Evolutionary conservation across 2,797 vertebrate species (phyloP).

Genomic region (Bradypodion ventrale): DNA sequence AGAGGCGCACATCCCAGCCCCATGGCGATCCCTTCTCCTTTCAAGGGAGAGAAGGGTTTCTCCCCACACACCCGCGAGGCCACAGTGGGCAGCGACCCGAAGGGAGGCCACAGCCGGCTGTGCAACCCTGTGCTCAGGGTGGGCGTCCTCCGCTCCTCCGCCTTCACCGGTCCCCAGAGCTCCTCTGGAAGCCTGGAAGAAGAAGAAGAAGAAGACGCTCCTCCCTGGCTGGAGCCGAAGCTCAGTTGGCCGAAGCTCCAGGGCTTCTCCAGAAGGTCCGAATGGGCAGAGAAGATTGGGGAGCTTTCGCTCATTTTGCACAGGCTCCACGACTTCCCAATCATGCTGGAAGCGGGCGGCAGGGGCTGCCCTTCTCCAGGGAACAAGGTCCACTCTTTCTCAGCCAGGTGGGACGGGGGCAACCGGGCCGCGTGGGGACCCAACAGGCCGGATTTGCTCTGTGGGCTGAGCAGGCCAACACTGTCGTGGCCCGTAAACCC

Average conservation of each 20-base stretch:
- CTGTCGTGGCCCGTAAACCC: conserved; percentile 54
- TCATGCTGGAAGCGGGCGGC: conserved; percentile 52
- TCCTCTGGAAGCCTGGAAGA: conserved; percentile 80
- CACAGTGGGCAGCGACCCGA: conserved; percentile 77
- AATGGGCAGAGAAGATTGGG: conserved; percentile 36
- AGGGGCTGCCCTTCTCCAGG: conserved; percentile 61
- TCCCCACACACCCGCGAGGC: conserved; percentile 76
- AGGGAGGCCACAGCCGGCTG: conserved; percentile 89
- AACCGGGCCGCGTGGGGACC: conserved; percentile 64
- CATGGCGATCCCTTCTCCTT: conserved; percentile 37
- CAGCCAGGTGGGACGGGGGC: conserved; percentile 59
- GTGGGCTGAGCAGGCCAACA: conserved; percentile 50
- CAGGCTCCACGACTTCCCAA: conserved; percentile 68
- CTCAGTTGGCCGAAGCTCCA: conserved; percentile 79
- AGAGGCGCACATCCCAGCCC: neutral
- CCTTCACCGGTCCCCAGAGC: conserved; percentile 83
- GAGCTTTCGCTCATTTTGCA: conserved; percentile 67
- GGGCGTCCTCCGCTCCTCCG: conserved; percentile 81
- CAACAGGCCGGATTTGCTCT: conserved; percentile 70
- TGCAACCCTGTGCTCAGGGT: conserved; percentile 78
- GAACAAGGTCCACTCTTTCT: conserved; percentile 83
- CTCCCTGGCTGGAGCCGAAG: conserved; percentile 70
- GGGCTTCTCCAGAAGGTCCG: conserved; percentile 80
- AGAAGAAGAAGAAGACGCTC: too few relatives aligned
- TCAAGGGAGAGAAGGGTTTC: conserved; percentile 83